Base-by-base conservation (phyloP, 1,140 invertebrate genomes). In the Mizuhopecten yessoensis region DNA sequence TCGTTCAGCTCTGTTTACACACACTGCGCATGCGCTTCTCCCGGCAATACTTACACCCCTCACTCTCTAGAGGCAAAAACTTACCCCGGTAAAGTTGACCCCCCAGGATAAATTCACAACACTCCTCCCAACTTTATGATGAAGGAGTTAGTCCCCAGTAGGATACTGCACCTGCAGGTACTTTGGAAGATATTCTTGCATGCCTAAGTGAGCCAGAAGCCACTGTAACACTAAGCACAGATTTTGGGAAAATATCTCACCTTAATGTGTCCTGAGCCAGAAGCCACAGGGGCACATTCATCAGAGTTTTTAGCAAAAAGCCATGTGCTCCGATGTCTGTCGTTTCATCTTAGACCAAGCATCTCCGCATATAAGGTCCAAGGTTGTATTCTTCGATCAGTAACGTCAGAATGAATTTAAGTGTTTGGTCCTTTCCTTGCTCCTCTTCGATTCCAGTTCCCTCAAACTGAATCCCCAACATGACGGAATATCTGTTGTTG, bases 51-150 rank as follows among this genome's bases (percentile, higher is more conserved):
- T 7, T 1, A 75, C 57, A 75, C 57, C 23, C 57, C 57, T 29
- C n/a, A 29, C 57, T 15, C 57, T 9, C 57, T 75, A 75, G 57
- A 29, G 57, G 23, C 23, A 75, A 75, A 75, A 29, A 75, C 57
- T 75, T 75, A 75, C 57, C 57, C 57, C 57, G n/a, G 57, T 75
- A 75, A 75, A 29, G 5, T 7, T 29, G 23, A 75, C 57, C 57
- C 57, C 57, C 57, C 57, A 5, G 57, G 42, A 45, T 75, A 75
- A 23, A 5, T 29, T 75, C 57, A 75, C 57, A 29, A 75, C 57
- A 75, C 57, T 75, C 57, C 57, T 75, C 57, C 57, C 57, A 75
- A n/a, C 57, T 75, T 75, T 75, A 75, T 75, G 57, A 75, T 75
- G 57, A 75, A 75, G 57, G 57, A 75, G 23, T 15, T 23, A 29